phyloP scores from a whole-genome alignment of 2,113 vertebrate species.

The Atlantisia rogersi region DNA sequence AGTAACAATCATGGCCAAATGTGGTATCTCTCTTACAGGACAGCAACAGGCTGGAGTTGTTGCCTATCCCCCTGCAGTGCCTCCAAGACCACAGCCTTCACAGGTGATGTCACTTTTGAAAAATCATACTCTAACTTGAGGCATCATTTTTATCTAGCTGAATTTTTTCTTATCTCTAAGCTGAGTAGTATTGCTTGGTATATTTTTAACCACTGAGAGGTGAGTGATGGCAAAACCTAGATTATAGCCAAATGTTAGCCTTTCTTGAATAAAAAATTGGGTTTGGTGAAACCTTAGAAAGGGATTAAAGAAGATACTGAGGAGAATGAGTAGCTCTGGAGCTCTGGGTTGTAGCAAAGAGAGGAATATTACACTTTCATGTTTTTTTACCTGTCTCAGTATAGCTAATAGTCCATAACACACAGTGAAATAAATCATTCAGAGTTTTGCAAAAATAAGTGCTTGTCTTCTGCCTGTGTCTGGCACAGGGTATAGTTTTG shows the following conservation, averaged over 20 bases:
- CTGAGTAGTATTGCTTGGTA: background rate
- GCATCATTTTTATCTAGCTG: background rate
- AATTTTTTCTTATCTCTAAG: background rate
- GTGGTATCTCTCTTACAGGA: slow-evolving; percentile 58
- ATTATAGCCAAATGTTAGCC: background rate
- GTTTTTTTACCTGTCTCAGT: background rate
- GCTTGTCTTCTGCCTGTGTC: background rate
- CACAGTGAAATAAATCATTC: background rate
- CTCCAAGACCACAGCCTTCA: slow-evolving; percentile 92
- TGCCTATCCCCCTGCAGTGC: slow-evolving; percentile 94
- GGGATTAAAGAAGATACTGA: background rate
- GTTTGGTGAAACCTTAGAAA: background rate
- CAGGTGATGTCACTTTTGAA: slow-evolving; percentile 79
- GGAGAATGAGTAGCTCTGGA: background rate
- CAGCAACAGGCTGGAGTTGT: slow-evolving; percentile 86
- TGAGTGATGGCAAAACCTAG: background rate
- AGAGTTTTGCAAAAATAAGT: background rate
- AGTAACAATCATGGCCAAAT: background rate
- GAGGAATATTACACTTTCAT: background rate
- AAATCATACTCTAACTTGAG: background rate
- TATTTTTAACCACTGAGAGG: background rate
- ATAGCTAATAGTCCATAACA: background rate
- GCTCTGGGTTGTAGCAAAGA: background rate
- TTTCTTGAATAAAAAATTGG: background rate
- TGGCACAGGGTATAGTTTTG: background rate